Percentiles rank a stretch among this genome's conserved stretches.
phyloP scores from a whole-genome alignment of 2,888 invertebrate species.

The Caenorhabditis afra region DNA sequence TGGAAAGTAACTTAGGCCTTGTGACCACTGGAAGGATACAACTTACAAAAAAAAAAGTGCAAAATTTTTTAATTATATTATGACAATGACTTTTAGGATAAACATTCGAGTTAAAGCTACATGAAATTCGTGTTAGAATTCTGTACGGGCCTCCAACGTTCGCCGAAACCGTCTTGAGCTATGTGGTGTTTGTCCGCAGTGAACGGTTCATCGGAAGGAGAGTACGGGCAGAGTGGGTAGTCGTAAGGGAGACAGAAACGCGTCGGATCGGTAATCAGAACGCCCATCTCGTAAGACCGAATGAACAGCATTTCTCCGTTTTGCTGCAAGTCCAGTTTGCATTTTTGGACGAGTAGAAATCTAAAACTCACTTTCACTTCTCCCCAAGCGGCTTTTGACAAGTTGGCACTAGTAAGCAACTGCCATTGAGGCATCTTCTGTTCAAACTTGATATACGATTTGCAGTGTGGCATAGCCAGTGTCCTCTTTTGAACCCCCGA shows the following conservation, averaged over 20 bases:
- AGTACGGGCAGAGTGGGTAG: conserved; percentile 69
- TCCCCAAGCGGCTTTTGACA: conserved; percentile 99
- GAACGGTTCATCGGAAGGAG: conserved; percentile 57
- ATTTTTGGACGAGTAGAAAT: no score
- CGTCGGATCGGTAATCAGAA: conserved; percentile 67
- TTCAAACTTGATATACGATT: conserved; percentile 60
- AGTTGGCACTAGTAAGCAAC: conserved; percentile 88
- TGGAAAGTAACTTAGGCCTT: neutral
- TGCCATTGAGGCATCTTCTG: conserved; percentile 69
- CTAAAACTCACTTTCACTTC: conserved; percentile 82
- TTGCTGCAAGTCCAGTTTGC: conserved; percentile 47
- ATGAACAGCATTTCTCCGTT: conserved; percentile 58
- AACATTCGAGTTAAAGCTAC: neutral
- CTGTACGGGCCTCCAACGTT: conserved; percentile 25
- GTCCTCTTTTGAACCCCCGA: conserved; percentile 87
- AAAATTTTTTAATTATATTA: conserved; percentile 7
- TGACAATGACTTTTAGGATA: neutral
- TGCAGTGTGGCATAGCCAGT: conserved; percentile 94
- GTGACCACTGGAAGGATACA: neutral
- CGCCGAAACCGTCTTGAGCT: conserved; percentile 36
- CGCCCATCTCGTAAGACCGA: conserved; percentile 76
- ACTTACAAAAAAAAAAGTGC: neutral
- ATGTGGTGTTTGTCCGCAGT: conserved; percentile 40
- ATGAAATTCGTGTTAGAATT: neutral
- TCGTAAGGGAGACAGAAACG: conserved; percentile 72